Evolutionary conservation across 2,113 vertebrate genomes (phyloP).

Genomic region (Platanista minor): DNA sequence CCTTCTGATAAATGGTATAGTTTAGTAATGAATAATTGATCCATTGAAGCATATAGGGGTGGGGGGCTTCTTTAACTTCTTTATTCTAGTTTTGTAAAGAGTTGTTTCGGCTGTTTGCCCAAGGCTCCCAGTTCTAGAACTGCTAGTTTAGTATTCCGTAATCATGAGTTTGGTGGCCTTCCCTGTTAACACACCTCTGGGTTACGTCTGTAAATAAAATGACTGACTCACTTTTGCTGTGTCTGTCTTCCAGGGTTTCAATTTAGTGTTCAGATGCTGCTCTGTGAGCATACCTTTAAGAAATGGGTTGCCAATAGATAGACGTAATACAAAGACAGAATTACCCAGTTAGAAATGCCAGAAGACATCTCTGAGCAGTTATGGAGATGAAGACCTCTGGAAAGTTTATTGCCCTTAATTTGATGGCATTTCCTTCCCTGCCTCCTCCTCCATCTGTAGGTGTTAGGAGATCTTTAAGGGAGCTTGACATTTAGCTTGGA

Average conservation of each 20-base stretch:
- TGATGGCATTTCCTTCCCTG: slow-evolving; percentile 34
- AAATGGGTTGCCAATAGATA: not conserved
- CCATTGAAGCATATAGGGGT: not conserved
- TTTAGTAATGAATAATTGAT: not conserved
- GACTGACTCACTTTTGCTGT: slow-evolving; percentile 16
- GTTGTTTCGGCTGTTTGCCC: not conserved
- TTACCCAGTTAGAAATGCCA: slow-evolving; percentile 6
- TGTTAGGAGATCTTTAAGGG: slow-evolving; percentile 56
- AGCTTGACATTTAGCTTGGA: slow-evolving; percentile 66
- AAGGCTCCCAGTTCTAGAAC: not conserved
- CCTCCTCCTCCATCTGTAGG: slow-evolving; percentile 4
- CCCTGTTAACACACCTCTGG: not conserved
- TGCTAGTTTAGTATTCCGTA: not conserved
- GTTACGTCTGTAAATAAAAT: not conserved
- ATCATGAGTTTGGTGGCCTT: not conserved
- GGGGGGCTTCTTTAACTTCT: not conserved
- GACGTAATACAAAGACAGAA: not conserved
- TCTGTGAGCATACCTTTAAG: not conserved
- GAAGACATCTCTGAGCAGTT: slow-evolving; percentile 9
- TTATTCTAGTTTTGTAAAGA: slow-evolving; percentile 1
- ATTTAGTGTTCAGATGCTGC: slow-evolving; percentile 32
- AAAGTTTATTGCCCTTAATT: slow-evolving; percentile 66
- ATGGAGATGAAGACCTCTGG: slow-evolving; percentile 37
- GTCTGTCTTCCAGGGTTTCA: slow-evolving; percentile 24
- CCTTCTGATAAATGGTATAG: not conserved